Conservation (phyloP, 2,888 invertebrate genomes). For the Diabrotica balteata region DNA sequence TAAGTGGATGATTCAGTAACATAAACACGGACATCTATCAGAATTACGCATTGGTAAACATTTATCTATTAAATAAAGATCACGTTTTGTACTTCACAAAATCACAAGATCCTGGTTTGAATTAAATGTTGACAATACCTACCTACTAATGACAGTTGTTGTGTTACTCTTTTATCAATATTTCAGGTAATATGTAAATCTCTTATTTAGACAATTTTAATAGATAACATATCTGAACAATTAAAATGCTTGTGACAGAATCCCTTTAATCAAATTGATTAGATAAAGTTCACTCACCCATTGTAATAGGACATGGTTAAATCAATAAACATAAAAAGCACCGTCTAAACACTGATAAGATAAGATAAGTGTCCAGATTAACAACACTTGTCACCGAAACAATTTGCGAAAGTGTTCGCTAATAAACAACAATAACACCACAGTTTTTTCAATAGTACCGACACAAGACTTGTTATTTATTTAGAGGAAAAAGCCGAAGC, state of each 20-base stretch:
- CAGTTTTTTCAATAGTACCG: not conserved
- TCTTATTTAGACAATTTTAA: no score
- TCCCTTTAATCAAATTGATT: constrained; percentile 10
- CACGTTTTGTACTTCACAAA: no score
- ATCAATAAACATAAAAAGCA: constrained; percentile 29
- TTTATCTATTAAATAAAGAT: no score
- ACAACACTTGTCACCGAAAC: constrained; percentile 14
- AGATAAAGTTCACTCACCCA: constrained; percentile 33
- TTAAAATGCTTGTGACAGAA: not conserved
- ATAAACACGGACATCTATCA: no score
- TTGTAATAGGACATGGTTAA: constrained; percentile 38
- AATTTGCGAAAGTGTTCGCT: not conserved
- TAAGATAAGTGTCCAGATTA: not conserved
- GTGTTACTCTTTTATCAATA: no score
- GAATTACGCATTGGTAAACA: no score
- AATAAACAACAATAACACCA: not conserved
- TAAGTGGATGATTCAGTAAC: no score
- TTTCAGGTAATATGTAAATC: no score
- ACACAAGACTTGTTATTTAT: constrained; percentile 18
- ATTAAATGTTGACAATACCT: no score
- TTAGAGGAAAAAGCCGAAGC: constrained; percentile 22
- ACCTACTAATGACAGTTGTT: no score
- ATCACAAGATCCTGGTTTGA: no score
- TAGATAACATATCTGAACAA: no score
- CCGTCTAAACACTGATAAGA: constrained; percentile 29